Evolutionary conservation across 2,888 invertebrate species (phyloP).

Genomic region (Drosophila quinaria): DNA sequence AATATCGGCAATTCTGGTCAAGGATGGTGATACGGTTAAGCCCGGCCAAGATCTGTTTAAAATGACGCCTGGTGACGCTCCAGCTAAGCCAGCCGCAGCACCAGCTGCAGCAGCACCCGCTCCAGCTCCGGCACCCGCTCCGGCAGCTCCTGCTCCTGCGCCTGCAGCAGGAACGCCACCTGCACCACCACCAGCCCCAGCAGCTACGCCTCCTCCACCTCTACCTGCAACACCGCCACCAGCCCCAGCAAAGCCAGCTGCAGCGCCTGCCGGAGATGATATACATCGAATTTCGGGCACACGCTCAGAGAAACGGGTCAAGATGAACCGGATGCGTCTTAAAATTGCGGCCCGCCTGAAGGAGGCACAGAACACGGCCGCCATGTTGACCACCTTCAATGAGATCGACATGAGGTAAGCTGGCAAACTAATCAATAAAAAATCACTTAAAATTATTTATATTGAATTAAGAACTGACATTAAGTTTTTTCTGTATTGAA

Average conservation of each 20-base stretch:
- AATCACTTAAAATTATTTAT: too few species aligned
- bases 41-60: slow-evolving; percentile 94
- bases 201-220: slow-evolving; percentile 78
- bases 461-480: too few species aligned
- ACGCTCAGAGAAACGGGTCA: slow-evolving; percentile 96
- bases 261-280: slow-evolving; percentile 89
- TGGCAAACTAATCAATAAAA: too few species aligned
- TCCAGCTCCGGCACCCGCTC: slow-evolving; percentile 77
- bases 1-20: slow-evolving; percentile 94
- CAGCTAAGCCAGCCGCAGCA: slow-evolving; percentile 86
- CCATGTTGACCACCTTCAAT: slow-evolving; percentile 99
- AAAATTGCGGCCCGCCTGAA: slow-evolving; percentile 98
- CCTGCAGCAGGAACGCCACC: slow-evolving; percentile 5
- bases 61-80: slow-evolving; percentile 87
- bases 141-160: slow-evolving; percentile 85
- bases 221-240: slow-evolving; percentile 86
- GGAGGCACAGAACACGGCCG: slow-evolving; percentile 99
- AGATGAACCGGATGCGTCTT: slow-evolving; percentile 99
- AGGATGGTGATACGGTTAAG: slow-evolving; percentile 97
- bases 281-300: slow-evolving; percentile 91
- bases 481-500: too few species aligned
- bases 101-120: slow-evolving; percentile 84
- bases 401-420: slow-evolving; percentile 96
- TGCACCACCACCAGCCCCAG: slow-evolving; percentile 4
- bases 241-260: slow-evolving; percentile 75